Conservation (phyloP, 2,797 vertebrate genomes). For the Rhinophrynus dorsalis region DNA sequence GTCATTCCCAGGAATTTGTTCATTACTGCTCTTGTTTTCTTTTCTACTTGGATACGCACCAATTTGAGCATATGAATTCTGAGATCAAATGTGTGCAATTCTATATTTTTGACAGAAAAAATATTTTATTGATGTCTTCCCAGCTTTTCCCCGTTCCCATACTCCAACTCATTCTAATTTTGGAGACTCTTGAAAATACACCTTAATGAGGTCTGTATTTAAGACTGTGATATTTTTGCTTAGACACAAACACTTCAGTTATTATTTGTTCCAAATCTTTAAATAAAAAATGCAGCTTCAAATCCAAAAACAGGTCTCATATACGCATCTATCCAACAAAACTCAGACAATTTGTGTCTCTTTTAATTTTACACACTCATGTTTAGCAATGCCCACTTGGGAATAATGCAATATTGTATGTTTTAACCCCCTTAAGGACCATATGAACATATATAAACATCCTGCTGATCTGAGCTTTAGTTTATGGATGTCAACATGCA, state of each 20-base stretch:
- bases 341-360: too few relatives aligned
- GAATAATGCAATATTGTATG: too few relatives aligned
- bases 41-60: slow-evolving; percentile 55
- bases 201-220: slow-evolving; percentile 24
- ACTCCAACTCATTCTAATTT: slow-evolving; percentile 42
- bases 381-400: too few relatives aligned
- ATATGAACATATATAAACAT: too few relatives aligned
- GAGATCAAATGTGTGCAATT: slow-evolving; percentile 60
- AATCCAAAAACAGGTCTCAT: too few relatives aligned
- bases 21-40: slow-evolving; percentile 7
- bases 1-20: slow-evolving; percentile 12
- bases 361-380: too few relatives aligned
- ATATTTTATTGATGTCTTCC: slow-evolving; percentile 59
- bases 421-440: too few relatives aligned
- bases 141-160: slow-evolving; percentile 17
- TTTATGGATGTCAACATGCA: too few relatives aligned
- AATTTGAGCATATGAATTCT: slow-evolving; percentile 55
- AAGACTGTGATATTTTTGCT: neutral
- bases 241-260: neutral
- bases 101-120: slow-evolving; percentile 58
- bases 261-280: neutral
- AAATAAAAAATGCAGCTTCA: too few relatives aligned
- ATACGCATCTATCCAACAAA: too few relatives aligned
- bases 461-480: too few relatives aligned
- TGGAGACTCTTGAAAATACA: slow-evolving; percentile 38